Evolutionary conservation across 2,113 vertebrate genomes (phyloP).

Genomic region (Syngnathus typhle): DNA sequence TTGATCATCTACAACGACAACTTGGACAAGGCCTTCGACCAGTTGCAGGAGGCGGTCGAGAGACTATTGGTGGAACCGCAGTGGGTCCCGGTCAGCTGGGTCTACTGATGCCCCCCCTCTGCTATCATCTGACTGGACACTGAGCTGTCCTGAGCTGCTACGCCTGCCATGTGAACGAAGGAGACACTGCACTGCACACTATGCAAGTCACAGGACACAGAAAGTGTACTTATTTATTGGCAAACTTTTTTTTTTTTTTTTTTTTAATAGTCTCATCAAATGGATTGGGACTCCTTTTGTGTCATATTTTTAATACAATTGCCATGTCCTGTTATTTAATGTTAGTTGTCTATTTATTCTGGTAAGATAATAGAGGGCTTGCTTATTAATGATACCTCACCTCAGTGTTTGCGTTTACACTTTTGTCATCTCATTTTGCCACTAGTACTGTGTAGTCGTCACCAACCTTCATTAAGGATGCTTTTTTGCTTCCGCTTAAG

Average conservation of each 20-base stretch:
- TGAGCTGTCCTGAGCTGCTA: conserved; percentile 15
- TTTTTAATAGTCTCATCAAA: conserved; percentile 67
- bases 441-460: conserved; percentile 7
- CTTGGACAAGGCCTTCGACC: conserved; percentile 95
- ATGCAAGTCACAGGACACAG: conserved; percentile 75
- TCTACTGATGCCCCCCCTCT: conserved; percentile 76
- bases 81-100: conserved; percentile 98
- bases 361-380: conserved; percentile 41
- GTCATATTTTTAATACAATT: conserved; percentile 43
- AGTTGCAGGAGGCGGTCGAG: conserved; percentile 85
- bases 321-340: conserved; percentile 45
- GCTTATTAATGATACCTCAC: conserved; percentile 42
- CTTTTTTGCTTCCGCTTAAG: background rate
- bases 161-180: conserved; percentile 14
- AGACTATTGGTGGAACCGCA: conserved; percentile 82
- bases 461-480: too few species aligned
- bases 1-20: conserved; percentile 93
- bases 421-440: conserved; percentile 46
- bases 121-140: conserved; percentile 14
- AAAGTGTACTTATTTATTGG: conserved; percentile 98
- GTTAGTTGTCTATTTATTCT: conserved; percentile 60
- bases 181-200: conserved; percentile 56
- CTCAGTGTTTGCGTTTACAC: conserved; percentile 66
- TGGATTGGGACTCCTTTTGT: conserved; percentile 58
- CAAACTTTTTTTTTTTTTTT: conserved; percentile 58